Evolutionary conservation across 2,113 vertebrate species (phyloP).

Genomic region (Nycticryphes semicollaris): DNA sequence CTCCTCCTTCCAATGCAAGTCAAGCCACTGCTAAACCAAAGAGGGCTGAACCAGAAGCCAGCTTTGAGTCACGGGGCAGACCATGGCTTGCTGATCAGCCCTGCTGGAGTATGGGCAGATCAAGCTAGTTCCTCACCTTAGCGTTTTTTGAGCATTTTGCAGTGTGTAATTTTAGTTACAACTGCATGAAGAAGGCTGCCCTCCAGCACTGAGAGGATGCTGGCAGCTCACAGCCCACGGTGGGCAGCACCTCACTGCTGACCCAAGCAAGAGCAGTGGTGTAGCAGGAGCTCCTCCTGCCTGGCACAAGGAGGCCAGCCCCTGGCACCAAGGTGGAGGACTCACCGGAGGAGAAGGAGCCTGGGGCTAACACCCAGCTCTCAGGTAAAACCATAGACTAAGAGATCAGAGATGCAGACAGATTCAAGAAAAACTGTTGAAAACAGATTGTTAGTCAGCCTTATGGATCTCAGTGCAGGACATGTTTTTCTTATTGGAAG

Average conservation of each 20-base stretch:
- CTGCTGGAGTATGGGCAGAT: neutral
- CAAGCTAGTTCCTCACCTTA: neutral
- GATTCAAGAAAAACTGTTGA: neutral
- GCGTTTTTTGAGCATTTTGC: neutral
- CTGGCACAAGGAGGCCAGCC: rapidly evolving
- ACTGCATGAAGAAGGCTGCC: neutral
- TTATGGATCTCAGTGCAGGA: neutral
- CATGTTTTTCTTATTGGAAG: conserved; percentile 18
- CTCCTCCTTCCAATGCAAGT: neutral
- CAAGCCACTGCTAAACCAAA: neutral
- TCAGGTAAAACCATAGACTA: neutral
- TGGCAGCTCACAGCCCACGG: neutral
- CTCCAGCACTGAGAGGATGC: neutral
- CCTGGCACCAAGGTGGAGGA: rapidly evolving
- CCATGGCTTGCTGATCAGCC: neutral
- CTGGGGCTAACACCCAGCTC: neutral
- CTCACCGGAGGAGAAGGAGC: neutral
- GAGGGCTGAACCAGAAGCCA: neutral
- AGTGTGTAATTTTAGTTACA: neutral
- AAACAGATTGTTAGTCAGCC: conserved; percentile 25
- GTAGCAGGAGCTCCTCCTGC: neutral
- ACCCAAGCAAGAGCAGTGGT: rapidly evolving
- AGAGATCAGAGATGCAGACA: neutral
- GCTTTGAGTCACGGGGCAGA: neutral
- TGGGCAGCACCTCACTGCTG: neutral